Conservation (phyloP, 2,113 vertebrate genomes). For the Empidonax traillii region DNA sequence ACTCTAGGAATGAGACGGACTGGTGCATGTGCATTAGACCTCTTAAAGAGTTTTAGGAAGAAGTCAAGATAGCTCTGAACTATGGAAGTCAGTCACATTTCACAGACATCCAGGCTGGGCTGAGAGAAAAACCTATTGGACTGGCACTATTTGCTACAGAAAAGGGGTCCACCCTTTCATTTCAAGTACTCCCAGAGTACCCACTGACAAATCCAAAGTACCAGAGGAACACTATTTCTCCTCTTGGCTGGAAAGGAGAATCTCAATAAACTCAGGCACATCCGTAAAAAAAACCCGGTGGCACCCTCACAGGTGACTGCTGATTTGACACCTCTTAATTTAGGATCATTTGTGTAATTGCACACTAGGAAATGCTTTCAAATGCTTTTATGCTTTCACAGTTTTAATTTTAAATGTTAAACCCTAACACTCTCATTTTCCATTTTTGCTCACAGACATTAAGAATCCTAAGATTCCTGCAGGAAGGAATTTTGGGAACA, state of each 20-base stretch:
- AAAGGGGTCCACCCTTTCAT: fast-evolving
- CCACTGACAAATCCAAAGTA: not conserved
- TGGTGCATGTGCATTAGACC: not conserved
- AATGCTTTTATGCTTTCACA: not conserved
- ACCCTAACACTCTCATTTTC: not conserved
- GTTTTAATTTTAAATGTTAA: not conserved
- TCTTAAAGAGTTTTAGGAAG: not conserved
- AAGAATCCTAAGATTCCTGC: not conserved
- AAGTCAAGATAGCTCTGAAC: not conserved
- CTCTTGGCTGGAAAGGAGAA: not conserved
- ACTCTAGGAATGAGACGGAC: not conserved
- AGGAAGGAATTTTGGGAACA: not conserved
- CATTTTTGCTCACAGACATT: not conserved
- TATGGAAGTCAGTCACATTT: not conserved
- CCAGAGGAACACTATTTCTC: not conserved
- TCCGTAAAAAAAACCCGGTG: not conserved
- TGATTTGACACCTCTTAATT: not conserved
- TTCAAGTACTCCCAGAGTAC: not conserved
- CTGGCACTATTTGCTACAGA: not conserved
- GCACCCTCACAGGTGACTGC: not conserved
- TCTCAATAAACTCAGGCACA: not conserved
- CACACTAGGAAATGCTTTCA: not conserved
- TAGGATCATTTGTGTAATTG: not conserved
- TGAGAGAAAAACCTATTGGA: fast-evolving
- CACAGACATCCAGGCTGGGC: not conserved